phyloP scores from a whole-genome alignment of 2,113 vertebrate genomes.

The Parotia lawesii region DNA sequence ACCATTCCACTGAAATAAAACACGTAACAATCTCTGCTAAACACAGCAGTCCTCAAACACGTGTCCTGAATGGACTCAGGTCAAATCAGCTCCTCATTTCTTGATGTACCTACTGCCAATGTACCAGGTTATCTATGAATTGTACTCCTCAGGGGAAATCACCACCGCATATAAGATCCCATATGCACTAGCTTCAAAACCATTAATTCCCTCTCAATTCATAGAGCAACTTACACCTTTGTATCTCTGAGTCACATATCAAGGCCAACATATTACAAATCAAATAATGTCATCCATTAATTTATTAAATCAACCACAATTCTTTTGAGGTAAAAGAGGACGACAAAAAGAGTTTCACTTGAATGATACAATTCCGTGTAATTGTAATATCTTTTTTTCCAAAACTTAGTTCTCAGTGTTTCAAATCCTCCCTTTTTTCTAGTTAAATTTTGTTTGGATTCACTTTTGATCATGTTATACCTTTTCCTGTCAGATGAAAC shows the following conservation, averaged over 20 bases:
- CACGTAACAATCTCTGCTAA: background rate
- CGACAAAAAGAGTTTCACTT: background rate
- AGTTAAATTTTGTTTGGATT: background rate
- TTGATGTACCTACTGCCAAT: fast-evolving
- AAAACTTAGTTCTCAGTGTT: background rate
- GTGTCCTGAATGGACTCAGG: background rate
- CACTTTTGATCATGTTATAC: background rate
- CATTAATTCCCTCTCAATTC: background rate
- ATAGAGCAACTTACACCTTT: background rate
- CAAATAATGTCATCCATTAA: background rate
- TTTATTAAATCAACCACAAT: background rate
- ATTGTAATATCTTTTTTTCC: background rate
- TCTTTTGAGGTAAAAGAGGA: background rate
- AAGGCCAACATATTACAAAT: background rate
- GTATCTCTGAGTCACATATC: background rate
- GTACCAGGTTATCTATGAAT: background rate
- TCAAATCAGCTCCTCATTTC: background rate
- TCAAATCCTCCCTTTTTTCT: background rate
- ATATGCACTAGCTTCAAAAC: background rate
- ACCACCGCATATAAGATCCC: fast-evolving
- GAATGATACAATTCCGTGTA: background rate
- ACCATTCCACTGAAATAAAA: background rate
- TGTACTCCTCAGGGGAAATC: background rate
- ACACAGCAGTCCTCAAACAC: fast-evolving
- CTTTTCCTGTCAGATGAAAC: background rate